Conservation (phyloP, 2,888 invertebrate species). For the Argyresthia albistria region DNA sequence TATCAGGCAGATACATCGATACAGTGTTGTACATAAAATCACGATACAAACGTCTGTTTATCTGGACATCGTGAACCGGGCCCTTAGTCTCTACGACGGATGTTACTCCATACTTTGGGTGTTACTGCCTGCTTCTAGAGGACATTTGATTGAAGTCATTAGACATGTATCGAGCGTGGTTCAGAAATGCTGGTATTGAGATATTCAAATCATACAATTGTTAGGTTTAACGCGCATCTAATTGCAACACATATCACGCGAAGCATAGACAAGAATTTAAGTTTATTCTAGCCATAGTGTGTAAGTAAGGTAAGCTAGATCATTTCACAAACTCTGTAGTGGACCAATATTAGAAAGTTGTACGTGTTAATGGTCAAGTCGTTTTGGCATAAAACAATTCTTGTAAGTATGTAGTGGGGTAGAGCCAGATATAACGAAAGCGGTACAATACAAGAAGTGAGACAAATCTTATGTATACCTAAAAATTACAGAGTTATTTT, state of each 20-base stretch:
- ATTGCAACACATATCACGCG: slow-evolving; percentile 69
- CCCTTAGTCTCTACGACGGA: too few species aligned
- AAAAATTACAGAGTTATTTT: background rate
- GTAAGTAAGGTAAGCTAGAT: slow-evolving; percentile 56
- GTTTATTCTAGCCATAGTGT: slow-evolving; percentile 58
- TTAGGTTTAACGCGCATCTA: slow-evolving; percentile 63
- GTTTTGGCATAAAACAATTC: background rate
- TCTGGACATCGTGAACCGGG: too few species aligned
- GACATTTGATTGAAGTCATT: background rate
- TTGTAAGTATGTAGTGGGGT: background rate
- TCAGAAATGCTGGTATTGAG: slow-evolving; percentile 27
- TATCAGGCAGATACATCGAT: too few species aligned
- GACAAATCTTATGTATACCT: background rate
- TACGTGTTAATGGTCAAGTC: slow-evolving; percentile 28
- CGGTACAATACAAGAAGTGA: background rate
- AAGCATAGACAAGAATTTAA: slow-evolving; percentile 57
- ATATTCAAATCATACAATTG: slow-evolving; percentile 21
- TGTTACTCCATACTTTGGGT: too few species aligned
- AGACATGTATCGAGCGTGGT: slow-evolving; percentile 10
- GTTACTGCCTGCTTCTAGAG: background rate
- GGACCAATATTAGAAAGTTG: slow-evolving; percentile 74
- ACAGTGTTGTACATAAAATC: too few species aligned
- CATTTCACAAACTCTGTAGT: slow-evolving; percentile 66
- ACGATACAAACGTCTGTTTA: too few species aligned
- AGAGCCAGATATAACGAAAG: background rate